These are phyloP conservation scores for Dolichopus griseipennis DNA, from an alignment of 2,888 invertebrate species.

Conservation along the genomic window DNA sequence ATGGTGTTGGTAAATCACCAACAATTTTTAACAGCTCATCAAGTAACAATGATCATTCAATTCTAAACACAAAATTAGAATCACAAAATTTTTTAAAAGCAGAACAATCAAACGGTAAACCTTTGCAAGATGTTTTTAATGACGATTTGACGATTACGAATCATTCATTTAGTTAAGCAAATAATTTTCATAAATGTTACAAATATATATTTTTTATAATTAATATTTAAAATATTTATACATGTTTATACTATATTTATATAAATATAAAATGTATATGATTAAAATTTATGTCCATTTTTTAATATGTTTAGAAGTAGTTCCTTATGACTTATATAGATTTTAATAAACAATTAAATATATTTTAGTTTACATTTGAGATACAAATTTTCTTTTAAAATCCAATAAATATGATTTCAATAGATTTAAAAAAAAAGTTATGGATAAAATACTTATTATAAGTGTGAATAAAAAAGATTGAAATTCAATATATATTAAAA, in stretches of 20 bases:
- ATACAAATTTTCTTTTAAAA: no score
- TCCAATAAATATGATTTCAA: no score
- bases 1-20: background rate
- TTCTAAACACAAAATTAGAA: constrained; percentile 1
- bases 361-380: no score
- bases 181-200: background rate
- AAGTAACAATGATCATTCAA: background rate
- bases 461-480: no score
- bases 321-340: background rate
- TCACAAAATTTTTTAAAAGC: constrained; percentile 2
- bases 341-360: no score
- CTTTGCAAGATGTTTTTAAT: background rate
- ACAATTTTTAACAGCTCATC: background rate
- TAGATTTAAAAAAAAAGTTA: no score
- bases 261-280: no score
- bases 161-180: constrained; percentile 5
- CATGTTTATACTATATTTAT: background rate
- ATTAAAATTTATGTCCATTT: background rate
- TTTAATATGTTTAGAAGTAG: background rate
- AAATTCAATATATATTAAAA: no score
- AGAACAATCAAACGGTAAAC: background rate
- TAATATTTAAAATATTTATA: background rate
- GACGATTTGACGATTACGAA: background rate
- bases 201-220: background rate
- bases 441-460: no score